Percentiles rank a stretch among this genome's conserved stretches.
Conservation (phyloP, 2,113 vertebrate species). For the Columba janthina region DNA sequence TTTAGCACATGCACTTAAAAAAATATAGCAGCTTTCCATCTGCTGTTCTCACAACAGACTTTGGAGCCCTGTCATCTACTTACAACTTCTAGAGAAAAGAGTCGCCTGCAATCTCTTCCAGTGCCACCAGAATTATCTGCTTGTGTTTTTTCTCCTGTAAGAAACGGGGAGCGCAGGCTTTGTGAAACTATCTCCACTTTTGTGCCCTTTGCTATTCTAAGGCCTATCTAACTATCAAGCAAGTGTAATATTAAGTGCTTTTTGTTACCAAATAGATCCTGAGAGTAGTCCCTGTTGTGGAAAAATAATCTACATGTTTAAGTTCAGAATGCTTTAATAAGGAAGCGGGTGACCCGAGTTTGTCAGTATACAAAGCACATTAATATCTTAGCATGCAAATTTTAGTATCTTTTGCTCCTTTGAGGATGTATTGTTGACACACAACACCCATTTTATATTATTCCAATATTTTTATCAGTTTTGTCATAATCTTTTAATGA, state of each 20-base stretch:
- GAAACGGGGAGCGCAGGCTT: background rate
- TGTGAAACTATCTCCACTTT: background rate
- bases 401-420: background rate
- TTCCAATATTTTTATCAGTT: background rate
- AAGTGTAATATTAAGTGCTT: background rate
- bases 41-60: conserved; percentile 18
- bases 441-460: background rate
- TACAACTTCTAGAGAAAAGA: background rate
- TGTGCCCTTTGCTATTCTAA: background rate
- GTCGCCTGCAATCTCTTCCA: background rate
- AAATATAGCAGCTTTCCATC: background rate
- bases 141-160: background rate
- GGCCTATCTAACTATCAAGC: background rate
- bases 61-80: background rate
- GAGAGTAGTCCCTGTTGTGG: background rate
- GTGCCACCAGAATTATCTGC: background rate
- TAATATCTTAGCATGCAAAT: background rate
- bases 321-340: background rate
- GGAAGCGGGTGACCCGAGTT: background rate
- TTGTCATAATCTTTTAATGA: background rate
- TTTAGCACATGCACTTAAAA: background rate
- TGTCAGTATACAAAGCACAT: accelerated
- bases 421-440: background rate
- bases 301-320: background rate
- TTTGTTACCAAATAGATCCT: background rate